Percentiles rank a stretch among this genome's conserved stretches.
Evolutionary conservation across 37 sponge, comb jelly and placozoan genomes (phyloP).

Genomic region (Amphimedon queenslandica): DNA sequence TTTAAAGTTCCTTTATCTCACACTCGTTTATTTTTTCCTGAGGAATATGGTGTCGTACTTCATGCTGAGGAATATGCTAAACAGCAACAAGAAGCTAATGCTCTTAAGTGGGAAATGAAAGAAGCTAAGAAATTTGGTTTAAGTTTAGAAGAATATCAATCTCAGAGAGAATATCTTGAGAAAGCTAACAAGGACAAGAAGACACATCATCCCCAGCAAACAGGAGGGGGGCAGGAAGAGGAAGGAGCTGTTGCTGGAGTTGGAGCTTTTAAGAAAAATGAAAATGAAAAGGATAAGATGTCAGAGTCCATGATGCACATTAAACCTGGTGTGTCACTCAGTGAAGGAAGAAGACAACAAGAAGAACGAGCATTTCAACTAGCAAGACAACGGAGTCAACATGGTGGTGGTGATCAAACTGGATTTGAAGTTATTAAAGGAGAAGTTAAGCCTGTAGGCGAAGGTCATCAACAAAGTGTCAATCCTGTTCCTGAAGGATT

Average conservation of each 20-base stretch:
- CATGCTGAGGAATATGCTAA: not conserved
- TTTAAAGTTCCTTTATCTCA: not conserved
- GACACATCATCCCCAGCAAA: not conserved
- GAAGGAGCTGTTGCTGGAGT: not conserved
- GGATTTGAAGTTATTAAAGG: too few relatives aligned
- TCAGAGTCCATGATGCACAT: too few relatives aligned
- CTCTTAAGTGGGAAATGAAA: not conserved
- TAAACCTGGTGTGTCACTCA: too few relatives aligned
- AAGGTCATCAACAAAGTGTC: too few relatives aligned
- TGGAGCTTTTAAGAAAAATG: not conserved
- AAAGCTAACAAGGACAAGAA: not conserved
- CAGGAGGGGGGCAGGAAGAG: not conserved
- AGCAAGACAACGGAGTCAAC: too few relatives aligned
- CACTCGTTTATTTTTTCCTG: slow-evolving; percentile 1
- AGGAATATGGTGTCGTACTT: not conserved
- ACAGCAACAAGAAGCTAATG: not conserved
- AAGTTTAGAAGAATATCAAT: not conserved
- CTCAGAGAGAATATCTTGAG: not conserved
- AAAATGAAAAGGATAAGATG: not conserved
- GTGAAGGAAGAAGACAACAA: too few relatives aligned
- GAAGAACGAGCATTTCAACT: too few relatives aligned
- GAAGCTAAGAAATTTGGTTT: not conserved
- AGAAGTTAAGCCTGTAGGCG: too few relatives aligned
- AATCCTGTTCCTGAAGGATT: too few relatives aligned
- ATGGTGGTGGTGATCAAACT: too few relatives aligned